Conservation (phyloP, 2,113 vertebrate species). For the Tautogolabrus adspersus region DNA sequence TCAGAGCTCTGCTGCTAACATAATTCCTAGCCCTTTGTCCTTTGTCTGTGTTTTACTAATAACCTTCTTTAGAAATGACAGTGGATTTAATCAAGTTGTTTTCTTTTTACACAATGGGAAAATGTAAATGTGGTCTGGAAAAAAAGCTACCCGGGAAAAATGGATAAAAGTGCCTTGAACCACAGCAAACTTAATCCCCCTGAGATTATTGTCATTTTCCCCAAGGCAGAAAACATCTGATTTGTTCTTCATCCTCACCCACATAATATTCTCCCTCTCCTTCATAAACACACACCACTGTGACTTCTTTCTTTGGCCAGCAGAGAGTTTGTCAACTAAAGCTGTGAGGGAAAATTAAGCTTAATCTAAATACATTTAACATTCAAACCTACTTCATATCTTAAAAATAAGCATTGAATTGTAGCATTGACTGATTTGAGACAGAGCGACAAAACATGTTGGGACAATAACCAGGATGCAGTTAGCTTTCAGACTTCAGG, state of each 20-base stretch:
- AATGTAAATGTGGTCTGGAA: not conserved
- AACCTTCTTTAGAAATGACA: constrained; percentile 51
- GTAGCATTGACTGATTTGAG: constrained; percentile 37
- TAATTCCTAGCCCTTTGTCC: constrained; percentile 65
- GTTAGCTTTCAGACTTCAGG: constrained; percentile 37
- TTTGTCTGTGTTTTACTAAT: constrained; percentile 55
- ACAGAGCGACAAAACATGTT: not conserved
- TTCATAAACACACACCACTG: constrained; percentile 26
- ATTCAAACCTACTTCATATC: too few species aligned
- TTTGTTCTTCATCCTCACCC: constrained; percentile 49
- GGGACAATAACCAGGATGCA: constrained; percentile 4
- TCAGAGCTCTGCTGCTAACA: constrained; percentile 56
- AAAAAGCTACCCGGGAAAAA: constrained; percentile 4
- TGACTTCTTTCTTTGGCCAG: constrained; percentile 47
- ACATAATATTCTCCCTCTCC: constrained; percentile 33
- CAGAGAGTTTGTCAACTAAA: too few species aligned
- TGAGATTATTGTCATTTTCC: constrained; percentile 23
- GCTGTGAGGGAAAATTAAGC: too few species aligned
- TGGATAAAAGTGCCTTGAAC: constrained; percentile 1
- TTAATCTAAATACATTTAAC: too few species aligned
- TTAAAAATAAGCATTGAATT: not conserved
- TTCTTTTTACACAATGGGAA: not conserved
- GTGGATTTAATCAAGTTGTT: constrained; percentile 50
- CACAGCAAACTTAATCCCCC: constrained; percentile 18
- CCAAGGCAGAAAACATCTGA: constrained; percentile 42